A percentile compares a stretch with the other conserved stretches of the same genome.
These are phyloP conservation scores for Oppia nitens DNA, from an alignment of 1,140 invertebrate genomes.

Conservation along the genomic window DNA sequence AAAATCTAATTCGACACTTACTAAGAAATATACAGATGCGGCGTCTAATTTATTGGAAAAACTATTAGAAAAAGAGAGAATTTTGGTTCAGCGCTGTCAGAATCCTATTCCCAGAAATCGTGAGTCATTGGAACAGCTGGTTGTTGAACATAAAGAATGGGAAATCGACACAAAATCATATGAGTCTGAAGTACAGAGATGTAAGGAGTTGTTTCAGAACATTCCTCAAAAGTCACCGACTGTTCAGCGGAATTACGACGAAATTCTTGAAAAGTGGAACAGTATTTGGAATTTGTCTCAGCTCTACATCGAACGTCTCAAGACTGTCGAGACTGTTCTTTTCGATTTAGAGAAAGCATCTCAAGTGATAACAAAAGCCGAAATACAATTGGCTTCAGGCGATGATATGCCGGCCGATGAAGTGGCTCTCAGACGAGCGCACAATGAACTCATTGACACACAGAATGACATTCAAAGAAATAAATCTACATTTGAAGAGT, in stretches of 20 bases:
- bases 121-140: conserved; percentile 63
- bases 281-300: conserved; percentile 65
- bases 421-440: conserved; percentile 49
- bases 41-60: conserved; percentile 56
- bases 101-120: conserved; percentile 64
- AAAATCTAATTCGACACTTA: conserved; percentile 28
- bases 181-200: conserved; percentile 49
- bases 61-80: conserved; percentile 65
- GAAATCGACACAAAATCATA: conserved; percentile 37
- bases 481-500: conserved; percentile 66
- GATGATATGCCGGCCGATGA: conserved; percentile 63
- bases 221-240: conserved; percentile 56
- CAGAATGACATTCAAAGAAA: conserved; percentile 57
- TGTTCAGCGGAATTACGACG: conserved; percentile 68
- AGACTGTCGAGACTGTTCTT: conserved; percentile 74
- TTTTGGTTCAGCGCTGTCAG: conserved; percentile 56
- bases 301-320: conserved; percentile 71
- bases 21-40: conserved; percentile 65
- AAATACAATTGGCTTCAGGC: conserved; percentile 67
- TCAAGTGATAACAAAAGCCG: conserved; percentile 71
- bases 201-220: conserved; percentile 29
- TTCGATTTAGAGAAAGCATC: conserved; percentile 73
- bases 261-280: conserved; percentile 77
- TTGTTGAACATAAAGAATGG: conserved; percentile 61
- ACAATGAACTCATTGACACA: conserved; percentile 33